These are phyloP conservation scores for Aix galericulata DNA, from an alignment of 2,113 vertebrate genomes.

Conservation along the genomic window DNA sequence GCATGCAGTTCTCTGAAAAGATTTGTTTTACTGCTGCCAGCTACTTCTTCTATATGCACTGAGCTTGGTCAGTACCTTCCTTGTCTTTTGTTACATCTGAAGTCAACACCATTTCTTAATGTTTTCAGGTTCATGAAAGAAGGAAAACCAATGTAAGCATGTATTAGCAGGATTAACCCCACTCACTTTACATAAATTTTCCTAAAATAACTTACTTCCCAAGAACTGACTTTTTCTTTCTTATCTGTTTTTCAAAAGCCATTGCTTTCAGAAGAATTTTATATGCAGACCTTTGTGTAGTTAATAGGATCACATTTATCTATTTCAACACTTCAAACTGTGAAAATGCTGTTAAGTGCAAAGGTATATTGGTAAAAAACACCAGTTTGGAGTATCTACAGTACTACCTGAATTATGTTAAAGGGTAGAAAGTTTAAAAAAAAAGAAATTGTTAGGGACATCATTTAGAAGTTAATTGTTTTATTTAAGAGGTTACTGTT, in stretches of 20 bases:
- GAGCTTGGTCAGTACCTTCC: background rate
- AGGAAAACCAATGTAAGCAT: background rate
- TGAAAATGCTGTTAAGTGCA: background rate
- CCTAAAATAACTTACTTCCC: background rate
- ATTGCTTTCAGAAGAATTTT: background rate
- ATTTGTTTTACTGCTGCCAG: background rate
- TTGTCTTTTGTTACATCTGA: background rate
- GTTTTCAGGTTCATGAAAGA: background rate
- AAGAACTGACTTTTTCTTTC: background rate
- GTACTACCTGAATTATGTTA: background rate
- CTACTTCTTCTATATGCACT: background rate
- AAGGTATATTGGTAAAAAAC: background rate
- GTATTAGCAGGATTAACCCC: background rate
- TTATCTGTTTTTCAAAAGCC: background rate
- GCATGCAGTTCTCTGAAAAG: conserved; percentile 69
- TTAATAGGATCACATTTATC: background rate
- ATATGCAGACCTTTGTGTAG: background rate
- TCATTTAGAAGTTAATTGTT: background rate
- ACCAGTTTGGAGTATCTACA: background rate
- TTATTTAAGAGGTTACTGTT: background rate
- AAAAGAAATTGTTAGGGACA: background rate
- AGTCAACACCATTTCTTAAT: background rate
- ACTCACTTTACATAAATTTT: background rate
- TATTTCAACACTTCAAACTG: background rate
- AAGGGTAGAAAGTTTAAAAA: background rate